Evolutionary conservation across 2,797 vertebrate genomes (phyloP), one percentile per base, ranked within the genome.

Genomic region (Halcyon badia): DNA sequence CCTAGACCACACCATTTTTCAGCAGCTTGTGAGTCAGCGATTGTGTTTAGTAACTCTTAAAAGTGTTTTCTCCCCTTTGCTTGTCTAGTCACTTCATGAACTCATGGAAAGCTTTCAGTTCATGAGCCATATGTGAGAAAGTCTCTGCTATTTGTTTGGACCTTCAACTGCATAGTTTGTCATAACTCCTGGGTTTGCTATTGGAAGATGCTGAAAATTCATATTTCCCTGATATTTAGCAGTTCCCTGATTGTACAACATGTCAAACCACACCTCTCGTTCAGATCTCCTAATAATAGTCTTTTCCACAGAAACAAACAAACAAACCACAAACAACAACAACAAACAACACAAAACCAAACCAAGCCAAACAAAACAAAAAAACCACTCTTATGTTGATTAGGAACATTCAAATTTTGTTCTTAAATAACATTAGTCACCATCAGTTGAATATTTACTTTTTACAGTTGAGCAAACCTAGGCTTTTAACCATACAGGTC

Each of bases 241-340:
- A 33, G 9, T 44, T 11, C 15, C 1, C 19, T 60, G 19, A 61
- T 65, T 35, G 44, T 18, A 33, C 0, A 0, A n/a, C 0, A 0
- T 35, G 64, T 54, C 41, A 25, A 87, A 83, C 9, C 24, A 39
- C 24, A 18, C 10, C 46, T 60, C 25, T 57, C 65, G 5, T 46
- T 89, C 66, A 72, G 30, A 16, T 46, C 2, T 68, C 19, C 28
- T 37, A 49, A 18, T 35, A 69, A 39, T 9, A 73, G 5, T 65
- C 3, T 51, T 83, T 33, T 83, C 57, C 17, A 71, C 11, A 11
- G 22, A 22, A 46, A 46, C 20, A 46, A 22, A 21, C 10, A 46
- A 11, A 44, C 42, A 44, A 44, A 46, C 42, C 42, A 46, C 44
- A 20, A 46, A 46, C 20, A 46, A 46, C 44, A 20, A 46, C 18